phyloP scores from a whole-genome alignment of 2,888 invertebrate genomes.

The Drosophila recens region DNA sequence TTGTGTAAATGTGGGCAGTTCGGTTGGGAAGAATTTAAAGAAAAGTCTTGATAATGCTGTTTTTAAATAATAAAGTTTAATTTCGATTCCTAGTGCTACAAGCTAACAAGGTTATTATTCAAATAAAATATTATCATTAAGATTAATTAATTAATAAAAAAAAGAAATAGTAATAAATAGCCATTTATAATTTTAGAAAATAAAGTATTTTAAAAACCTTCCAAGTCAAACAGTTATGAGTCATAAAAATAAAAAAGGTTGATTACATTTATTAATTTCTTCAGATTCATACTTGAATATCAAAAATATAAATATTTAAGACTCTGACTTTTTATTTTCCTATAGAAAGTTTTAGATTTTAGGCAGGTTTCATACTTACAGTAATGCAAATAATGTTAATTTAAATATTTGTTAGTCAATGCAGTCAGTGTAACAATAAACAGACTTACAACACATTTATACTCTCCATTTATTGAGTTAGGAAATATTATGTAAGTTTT shows the following conservation, averaged over 20 bases:
- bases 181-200: no score
- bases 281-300: neutral
- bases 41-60: no score
- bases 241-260: neutral
- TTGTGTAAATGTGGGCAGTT: neutral
- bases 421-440: neutral
- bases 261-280: neutral
- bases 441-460: neutral
- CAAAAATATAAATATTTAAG: neutral
- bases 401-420: conserved; percentile 12
- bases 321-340: neutral
- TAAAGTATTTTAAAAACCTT: no score
- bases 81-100: no score
- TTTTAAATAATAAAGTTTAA: no score
- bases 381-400: conserved; percentile 17
- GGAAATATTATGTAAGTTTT: neutral
- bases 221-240: neutral
- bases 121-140: no score
- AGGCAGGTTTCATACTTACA: no score
- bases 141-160: no score
- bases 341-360: no score
- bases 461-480: neutral
- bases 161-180: no score
- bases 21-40: no score
- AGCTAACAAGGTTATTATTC: no score